Evolutionary conservation across 1,140 invertebrate genomes (phyloP).

Genomic region (Caenorhabditis inopinata): DNA sequence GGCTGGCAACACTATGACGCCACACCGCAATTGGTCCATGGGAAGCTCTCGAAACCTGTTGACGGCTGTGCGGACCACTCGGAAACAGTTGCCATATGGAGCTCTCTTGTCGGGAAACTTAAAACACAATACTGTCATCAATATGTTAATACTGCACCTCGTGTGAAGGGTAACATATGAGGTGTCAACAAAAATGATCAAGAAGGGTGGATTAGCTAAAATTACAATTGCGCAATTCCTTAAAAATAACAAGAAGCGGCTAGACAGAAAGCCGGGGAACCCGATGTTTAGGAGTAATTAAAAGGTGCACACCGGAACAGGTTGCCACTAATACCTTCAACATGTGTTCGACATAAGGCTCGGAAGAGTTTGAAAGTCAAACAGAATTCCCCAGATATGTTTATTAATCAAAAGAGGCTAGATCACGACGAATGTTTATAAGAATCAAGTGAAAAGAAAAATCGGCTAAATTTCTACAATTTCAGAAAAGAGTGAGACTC

Average conservation of each 20-base stretch:
- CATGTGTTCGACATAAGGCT: neutral
- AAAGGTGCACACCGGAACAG: neutral
- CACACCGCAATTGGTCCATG: neutral
- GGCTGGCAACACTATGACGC: neutral
- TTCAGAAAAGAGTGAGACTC: too few species aligned
- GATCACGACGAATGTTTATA: too few species aligned
- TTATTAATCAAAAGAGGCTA: too few species aligned
- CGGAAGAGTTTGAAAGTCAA: too few species aligned
- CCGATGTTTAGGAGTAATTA: neutral
- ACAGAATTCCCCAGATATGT: too few species aligned
- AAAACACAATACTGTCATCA: conserved; percentile 13
- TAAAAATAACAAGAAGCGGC: neutral
- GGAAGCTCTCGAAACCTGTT: conserved; percentile 21
- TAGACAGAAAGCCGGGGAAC: neutral
- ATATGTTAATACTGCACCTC: conserved; percentile 15
- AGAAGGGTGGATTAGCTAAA: conserved; percentile 1
- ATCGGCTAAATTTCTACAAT: too few species aligned
- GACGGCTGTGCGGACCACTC: conserved; percentile 20
- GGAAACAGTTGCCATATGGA: conserved; percentile 24
- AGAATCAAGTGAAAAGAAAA: too few species aligned
- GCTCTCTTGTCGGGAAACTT: neutral
- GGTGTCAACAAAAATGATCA: neutral
- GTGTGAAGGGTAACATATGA: neutral
- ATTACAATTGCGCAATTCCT: conserved; percentile 23
- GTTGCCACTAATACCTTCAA: conserved; percentile 24